Conservation (phyloP, 2,797 vertebrate genomes). For the Thripadectes ignobilis region DNA sequence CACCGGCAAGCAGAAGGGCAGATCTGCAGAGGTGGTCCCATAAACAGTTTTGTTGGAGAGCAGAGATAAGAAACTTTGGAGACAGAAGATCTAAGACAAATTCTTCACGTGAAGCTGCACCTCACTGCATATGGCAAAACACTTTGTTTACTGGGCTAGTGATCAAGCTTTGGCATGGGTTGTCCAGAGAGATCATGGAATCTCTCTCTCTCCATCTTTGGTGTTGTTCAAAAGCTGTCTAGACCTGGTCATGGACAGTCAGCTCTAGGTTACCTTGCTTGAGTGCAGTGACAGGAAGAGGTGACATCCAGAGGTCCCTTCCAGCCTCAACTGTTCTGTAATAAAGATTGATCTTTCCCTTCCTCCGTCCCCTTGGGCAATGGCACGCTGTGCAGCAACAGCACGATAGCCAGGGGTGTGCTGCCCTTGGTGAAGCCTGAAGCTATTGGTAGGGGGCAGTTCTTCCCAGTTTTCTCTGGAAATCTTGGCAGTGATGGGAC, state of each 20-base stretch:
- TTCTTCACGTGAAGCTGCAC: background rate
- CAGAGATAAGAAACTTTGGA: background rate
- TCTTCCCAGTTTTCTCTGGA: background rate
- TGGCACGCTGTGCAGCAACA: background rate
- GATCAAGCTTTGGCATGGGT: rapidly evolving
- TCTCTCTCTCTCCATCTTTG: background rate
- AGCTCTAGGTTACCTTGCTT: background rate
- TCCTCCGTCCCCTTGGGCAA: background rate
- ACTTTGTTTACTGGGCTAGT: background rate
- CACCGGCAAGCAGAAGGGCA: background rate
- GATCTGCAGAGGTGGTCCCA: rapidly evolving
- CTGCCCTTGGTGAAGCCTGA: background rate
- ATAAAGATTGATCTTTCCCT: background rate
- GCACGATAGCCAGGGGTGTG: background rate
- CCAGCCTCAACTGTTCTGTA: background rate
- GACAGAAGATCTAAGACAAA: background rate
- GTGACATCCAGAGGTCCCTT: background rate
- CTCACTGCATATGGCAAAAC: rapidly evolving
- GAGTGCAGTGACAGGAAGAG: background rate
- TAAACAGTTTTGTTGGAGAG: background rate
- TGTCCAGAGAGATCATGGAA: background rate
- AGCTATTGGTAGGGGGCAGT: background rate
- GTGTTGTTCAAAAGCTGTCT: background rate
- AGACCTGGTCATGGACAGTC: background rate
- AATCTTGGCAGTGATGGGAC: background rate